A percentile compares a stretch with the other conserved stretches of the same genome.
Conservation (phyloP, 1,140 invertebrate species). For the Drosophila teissieri region DNA sequence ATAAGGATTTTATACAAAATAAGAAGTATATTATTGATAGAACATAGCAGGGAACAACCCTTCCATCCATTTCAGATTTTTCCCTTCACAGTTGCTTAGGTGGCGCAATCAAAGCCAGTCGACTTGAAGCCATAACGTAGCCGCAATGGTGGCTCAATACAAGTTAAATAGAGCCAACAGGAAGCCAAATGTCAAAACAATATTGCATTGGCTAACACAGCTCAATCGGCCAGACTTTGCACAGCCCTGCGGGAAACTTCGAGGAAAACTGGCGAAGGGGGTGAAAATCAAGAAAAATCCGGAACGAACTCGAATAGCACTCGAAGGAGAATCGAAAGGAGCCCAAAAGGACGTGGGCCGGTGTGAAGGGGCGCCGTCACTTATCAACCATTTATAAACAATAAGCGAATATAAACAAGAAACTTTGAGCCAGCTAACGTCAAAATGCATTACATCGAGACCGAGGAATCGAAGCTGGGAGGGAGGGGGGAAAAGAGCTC, state of each 20-base stretch:
- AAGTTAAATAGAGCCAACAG: conserved; percentile 32
- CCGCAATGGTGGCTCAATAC: conserved; percentile 23
- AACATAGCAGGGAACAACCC: not conserved
- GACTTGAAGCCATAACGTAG: conserved; percentile 20
- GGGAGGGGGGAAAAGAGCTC: conserved; percentile 1
- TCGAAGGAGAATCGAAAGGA: conserved; percentile 3
- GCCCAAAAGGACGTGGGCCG: conserved; percentile 3
- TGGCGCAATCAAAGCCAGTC: conserved; percentile 32
- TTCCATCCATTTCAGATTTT: not conserved
- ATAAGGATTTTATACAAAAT: no score
- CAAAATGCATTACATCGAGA: conserved; percentile 75
- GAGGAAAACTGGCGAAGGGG: not conserved
- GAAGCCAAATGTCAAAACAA: conserved; percentile 41
- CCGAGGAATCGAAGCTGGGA: conserved; percentile 19
- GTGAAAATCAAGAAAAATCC: conserved; percentile 15
- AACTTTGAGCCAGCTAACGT: conserved; percentile 63
- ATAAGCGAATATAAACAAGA: conserved; percentile 81
- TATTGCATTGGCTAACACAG: conserved; percentile 34
- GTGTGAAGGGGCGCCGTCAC: conserved; percentile 50
- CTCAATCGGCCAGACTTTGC: conserved; percentile 34
- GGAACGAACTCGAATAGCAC: conserved; percentile 28
- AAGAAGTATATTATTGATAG: no score
- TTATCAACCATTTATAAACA: conserved; percentile 82
- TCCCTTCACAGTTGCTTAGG: not conserved
- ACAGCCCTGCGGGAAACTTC: conserved; percentile 4